Base-by-base conservation (phyloP, 35 echinoderm and acorn worm species). In the Diadema setosum region DNA sequence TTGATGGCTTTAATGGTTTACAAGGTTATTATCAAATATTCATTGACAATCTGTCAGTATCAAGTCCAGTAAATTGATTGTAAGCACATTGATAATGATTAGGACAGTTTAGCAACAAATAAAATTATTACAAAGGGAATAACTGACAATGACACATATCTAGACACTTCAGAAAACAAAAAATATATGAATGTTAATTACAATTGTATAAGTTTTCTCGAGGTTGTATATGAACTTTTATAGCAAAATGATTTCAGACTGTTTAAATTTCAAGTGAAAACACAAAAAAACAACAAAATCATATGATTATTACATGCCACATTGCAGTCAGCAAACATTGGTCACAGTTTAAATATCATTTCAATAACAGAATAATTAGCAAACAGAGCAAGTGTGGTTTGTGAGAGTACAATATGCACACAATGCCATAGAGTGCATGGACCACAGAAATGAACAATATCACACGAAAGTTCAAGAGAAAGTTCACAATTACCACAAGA, bases 221-320 rank as follows among this genome's bases (percentile, higher is more conserved):
- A 67, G 63, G 27, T 34, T 67, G 37, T 67, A 67, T 33, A 67
- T 33, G 30, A 3, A 35, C 73, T 78, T 78, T n/a, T 44, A 78
- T 35, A 78, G 73, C 40, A 78, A 78, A 78, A 78, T 78, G 24
- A 78, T 78, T 78, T 78, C 73, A 78, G 73, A 78, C 73, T 78
- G 34, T 41, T 11, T 11, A 52, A 52, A 52, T 52, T 52, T n/a
- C 39, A 39, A 78, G 25, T 17, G 20, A 78, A 67, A 44, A 78
- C 37, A 40, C 34, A 43, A 76, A 41, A 18, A 67, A 24, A 1
- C 20, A 42, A 41, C 35, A 78, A 35, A 9, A 52, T 52, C 48
- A 52, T 9, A 11, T 52, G 48, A 11, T 11, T n/a, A 52, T 11
- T 11, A 11, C n/a, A 52, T 52, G 9, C 48, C 9, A 52, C 9